These are phyloP conservation scores for Salarias fasciatus DNA, from an alignment of 2,797 vertebrate species.

Conservation along the genomic window DNA sequence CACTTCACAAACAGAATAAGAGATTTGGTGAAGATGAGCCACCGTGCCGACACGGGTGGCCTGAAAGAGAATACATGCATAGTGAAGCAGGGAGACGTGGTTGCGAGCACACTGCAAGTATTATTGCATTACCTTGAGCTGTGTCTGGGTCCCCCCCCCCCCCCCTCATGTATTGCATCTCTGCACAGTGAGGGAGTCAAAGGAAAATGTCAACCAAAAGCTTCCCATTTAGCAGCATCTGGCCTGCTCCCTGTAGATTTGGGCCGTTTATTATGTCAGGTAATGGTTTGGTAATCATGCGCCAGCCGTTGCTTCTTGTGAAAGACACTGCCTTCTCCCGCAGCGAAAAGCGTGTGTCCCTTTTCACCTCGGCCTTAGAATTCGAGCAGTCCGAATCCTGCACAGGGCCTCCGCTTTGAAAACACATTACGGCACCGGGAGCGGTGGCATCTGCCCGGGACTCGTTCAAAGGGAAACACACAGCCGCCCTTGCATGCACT, in stretches of 20 bases:
- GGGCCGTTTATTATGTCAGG: slow-evolving; percentile 51
- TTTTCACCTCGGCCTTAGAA: slow-evolving; percentile 40
- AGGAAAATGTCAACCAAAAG: slow-evolving; percentile 69
- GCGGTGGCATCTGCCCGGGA: slow-evolving; percentile 34
- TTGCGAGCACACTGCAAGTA: slow-evolving; percentile 34
- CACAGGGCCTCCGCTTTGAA: slow-evolving; percentile 48
- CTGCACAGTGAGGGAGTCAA: slow-evolving; percentile 38
- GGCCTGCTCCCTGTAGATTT: slow-evolving; percentile 33
- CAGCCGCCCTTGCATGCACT: slow-evolving; percentile 32
- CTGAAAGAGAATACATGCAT: slow-evolving; percentile 73
- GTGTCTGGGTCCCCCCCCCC: no score
- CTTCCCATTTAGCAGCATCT: slow-evolving; percentile 57
- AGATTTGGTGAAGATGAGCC: slow-evolving; percentile 50
- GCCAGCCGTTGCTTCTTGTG: slow-evolving; percentile 6
- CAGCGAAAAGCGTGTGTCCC: slow-evolving; percentile 20
- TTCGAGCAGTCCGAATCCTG: slow-evolving; percentile 21
- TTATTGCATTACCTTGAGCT: slow-evolving; percentile 60
- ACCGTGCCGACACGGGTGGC: slow-evolving; percentile 25
- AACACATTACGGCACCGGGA: slow-evolving; percentile 33
- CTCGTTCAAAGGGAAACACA: slow-evolving; percentile 54
- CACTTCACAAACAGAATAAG: slow-evolving; percentile 62
- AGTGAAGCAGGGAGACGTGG: slow-evolving; percentile 50
- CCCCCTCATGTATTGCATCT: slow-evolving; percentile 20
- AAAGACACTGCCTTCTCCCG: slow-evolving; percentile 33
- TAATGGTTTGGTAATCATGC: slow-evolving; percentile 58